Conservation (phyloP, 1,140 invertebrate genomes). For the Campoletis sonorensis region DNA sequence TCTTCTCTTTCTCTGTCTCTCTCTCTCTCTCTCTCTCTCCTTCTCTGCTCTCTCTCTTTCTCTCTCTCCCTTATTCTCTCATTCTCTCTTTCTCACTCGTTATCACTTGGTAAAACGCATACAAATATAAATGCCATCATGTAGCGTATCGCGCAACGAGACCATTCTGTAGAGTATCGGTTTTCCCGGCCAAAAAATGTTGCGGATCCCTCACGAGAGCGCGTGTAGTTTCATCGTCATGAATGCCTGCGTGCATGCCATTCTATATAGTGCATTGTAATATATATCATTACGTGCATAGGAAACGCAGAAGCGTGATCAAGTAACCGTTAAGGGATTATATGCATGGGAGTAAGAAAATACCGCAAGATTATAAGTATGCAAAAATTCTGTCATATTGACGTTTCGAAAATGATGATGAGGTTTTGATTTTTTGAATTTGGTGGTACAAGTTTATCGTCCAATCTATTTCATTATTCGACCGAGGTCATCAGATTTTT, state of each 20-base stretch:
- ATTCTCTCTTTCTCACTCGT: background rate
- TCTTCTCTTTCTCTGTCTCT: background rate
- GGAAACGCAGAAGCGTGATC: background rate
- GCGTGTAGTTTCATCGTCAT: background rate
- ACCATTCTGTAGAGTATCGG: background rate
- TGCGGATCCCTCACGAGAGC: constrained; percentile 1
- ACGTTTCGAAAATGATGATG: too few species aligned
- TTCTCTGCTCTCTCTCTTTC: background rate
- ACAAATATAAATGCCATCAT: background rate
- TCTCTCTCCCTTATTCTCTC: too few species aligned
- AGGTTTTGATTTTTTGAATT: background rate
- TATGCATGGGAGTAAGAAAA: background rate
- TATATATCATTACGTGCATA: background rate
- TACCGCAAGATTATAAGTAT: constrained; percentile 13
- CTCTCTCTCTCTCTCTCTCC: background rate
- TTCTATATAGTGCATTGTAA: constrained; percentile 9
- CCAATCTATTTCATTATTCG: too few species aligned
- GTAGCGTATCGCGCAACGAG: background rate
- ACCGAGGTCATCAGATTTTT: too few species aligned
- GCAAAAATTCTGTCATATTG: background rate
- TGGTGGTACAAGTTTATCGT: too few species aligned
- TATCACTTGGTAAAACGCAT: background rate
- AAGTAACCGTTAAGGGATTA: background rate
- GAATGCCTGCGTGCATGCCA: constrained; percentile 5
- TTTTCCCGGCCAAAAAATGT: background rate